Evolutionary conservation across 2,888 invertebrate genomes (phyloP).

Genomic region (Dolichomitus sp.): DNA sequence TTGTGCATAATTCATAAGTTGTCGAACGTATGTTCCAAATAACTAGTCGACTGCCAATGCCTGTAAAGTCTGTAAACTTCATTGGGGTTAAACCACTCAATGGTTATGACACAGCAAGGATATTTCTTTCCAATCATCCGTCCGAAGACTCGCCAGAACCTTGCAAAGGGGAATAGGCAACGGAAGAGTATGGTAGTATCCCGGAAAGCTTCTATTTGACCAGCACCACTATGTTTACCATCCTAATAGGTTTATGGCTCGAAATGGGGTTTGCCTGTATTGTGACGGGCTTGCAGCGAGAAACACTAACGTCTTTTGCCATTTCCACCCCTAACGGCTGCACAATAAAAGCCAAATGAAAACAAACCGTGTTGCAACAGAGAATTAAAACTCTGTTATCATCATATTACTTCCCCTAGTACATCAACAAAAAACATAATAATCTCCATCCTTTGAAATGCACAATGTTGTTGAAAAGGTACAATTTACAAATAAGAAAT

Average conservation of each 20-base stretch:
- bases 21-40: too few species aligned
- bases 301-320: slow-evolving; percentile 17
- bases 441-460: background rate
- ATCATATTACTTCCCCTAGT: background rate
- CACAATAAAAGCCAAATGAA: slow-evolving; percentile 74
- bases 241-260: slow-evolving; percentile 71
- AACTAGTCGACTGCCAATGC: too few species aligned
- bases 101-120: slow-evolving; percentile 14
- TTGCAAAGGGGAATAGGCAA: slow-evolving; percentile 15
- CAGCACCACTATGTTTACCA: slow-evolving; percentile 72
- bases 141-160: slow-evolving; percentile 43
- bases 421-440: slow-evolving; percentile 14
- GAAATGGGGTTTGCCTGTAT: slow-evolving; percentile 42
- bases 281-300: slow-evolving; percentile 39
- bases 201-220: slow-evolving; percentile 60
- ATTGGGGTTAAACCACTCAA: slow-evolving; percentile 35
- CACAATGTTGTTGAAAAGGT: background rate
- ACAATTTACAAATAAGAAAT: background rate
- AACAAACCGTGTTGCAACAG: slow-evolving; percentile 44
- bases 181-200: slow-evolving; percentile 35
- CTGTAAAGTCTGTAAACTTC: background rate
- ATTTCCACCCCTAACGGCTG: slow-evolving; percentile 27
- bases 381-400: slow-evolving; percentile 3
- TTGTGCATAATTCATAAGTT: too few species aligned
- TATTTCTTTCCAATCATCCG: slow-evolving; percentile 1